phyloP scores from a whole-genome alignment of 2,888 invertebrate genomes.

The Beris chalybata region DNA sequence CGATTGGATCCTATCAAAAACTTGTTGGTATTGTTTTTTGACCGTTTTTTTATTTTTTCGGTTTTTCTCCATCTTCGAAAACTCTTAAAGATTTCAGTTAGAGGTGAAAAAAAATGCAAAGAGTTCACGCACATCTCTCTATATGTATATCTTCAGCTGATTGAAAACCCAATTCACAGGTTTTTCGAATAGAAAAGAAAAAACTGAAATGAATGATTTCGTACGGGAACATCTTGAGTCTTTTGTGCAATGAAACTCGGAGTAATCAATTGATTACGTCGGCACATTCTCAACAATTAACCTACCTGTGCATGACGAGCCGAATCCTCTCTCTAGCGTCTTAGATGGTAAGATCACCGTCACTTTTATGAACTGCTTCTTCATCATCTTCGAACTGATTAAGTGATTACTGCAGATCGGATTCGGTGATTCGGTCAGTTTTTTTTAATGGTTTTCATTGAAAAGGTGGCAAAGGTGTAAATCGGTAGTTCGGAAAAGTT shows the following conservation, averaged over 20 bases:
- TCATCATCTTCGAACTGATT: constrained; percentile 17
- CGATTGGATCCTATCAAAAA: background rate
- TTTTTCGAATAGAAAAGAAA: background rate
- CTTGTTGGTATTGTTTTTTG: no score
- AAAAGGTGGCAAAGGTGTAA: background rate
- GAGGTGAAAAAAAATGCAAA: background rate
- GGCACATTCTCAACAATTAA: constrained; percentile 7
- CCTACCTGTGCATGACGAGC: background rate
- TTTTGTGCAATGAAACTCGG: background rate
- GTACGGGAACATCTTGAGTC: background rate
- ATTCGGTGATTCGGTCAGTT: background rate
- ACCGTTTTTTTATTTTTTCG: background rate
- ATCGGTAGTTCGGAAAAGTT: background rate
- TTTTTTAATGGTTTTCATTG: no score
- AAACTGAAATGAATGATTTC: background rate
- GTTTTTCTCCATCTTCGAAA: background rate
- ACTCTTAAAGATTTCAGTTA: background rate
- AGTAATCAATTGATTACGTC: constrained; percentile 4
- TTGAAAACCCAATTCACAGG: background rate
- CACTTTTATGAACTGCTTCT: constrained; percentile 8
- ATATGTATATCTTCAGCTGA: no score
- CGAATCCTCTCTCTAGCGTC: background rate
- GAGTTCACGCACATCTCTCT: no score
- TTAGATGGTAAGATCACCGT: constrained; percentile 3
- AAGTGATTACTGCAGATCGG: constrained; percentile 9